phyloP scores from a whole-genome alignment of 2,797 vertebrate genomes.

The Hydrocynus forskahlii region DNA sequence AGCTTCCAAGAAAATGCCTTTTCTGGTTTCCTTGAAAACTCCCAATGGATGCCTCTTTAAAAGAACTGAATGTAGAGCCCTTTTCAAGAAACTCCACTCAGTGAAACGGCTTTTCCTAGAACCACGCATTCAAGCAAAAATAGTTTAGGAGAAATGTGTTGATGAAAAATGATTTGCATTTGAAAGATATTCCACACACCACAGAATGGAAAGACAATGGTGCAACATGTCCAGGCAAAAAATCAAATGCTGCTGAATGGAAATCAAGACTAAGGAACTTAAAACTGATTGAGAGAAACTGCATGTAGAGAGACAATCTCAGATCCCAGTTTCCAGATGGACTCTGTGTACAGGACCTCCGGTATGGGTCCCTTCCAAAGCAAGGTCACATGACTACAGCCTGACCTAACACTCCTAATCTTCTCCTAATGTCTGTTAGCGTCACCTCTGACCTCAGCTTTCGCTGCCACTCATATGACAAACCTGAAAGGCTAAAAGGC shows the following conservation, averaged over 20 bases:
- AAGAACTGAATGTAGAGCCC: not conserved
- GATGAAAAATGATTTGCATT: slow-evolving; percentile 6
- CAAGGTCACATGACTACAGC: slow-evolving; percentile 38
- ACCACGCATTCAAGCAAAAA: not conserved
- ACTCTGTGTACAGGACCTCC: not conserved
- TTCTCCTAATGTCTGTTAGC: slow-evolving; percentile 60
- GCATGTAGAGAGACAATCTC: not conserved
- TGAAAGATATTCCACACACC: not conserved
- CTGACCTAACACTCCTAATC: slow-evolving; percentile 58
- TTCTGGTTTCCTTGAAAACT: not conserved
- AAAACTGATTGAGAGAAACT: slow-evolving; percentile 4
- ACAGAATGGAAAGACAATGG: not conserved
- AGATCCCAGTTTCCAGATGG: not conserved
- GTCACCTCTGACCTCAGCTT: slow-evolving; percentile 65
- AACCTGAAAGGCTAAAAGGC: slow-evolving; percentile 52
- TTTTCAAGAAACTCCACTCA: no score
- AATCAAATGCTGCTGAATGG: not conserved
- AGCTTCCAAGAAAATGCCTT: not conserved
- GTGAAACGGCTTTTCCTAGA: not conserved
- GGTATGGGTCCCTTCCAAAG: slow-evolving; percentile 2
- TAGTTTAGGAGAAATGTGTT: no score
- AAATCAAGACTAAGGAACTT: not conserved
- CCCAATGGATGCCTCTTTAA: not conserved
- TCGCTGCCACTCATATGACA: slow-evolving; percentile 64
- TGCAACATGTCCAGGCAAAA: not conserved